Evolutionary conservation across 2,113 vertebrate species (phyloP).

Genomic region (Naja naja): DNA sequence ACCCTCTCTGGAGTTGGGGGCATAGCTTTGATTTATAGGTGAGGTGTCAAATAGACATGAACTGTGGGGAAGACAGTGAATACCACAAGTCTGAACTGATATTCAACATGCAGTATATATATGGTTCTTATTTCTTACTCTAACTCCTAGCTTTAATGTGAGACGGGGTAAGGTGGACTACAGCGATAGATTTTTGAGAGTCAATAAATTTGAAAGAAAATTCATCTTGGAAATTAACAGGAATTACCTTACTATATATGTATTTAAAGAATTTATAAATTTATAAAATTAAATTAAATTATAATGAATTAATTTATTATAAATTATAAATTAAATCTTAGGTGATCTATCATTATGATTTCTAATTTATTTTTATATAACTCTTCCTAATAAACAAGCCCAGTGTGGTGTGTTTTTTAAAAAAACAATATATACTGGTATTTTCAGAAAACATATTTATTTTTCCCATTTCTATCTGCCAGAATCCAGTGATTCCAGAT

Average conservation of each 20-base stretch:
- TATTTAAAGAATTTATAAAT: not conserved
- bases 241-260: not conserved
- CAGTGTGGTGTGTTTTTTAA: not conserved
- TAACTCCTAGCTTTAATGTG: not conserved
- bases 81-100: not conserved
- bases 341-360: not conserved
- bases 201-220: not conserved
- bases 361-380: not conserved
- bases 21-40: not conserved
- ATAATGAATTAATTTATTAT: not conserved
- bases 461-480: not conserved
- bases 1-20: slow-evolving; percentile 12
- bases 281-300: too few relatives aligned
- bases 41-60: not conserved
- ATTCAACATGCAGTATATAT: not conserved
- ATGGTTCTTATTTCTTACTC: not conserved
- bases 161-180: not conserved
- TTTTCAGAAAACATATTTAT: not conserved
- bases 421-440: not conserved
- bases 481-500: not conserved
- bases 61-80: fast-evolving
- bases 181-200: not conserved
- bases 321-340: not conserved
- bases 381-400: not conserved
- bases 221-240: not conserved